These are phyloP conservation scores for Colletes collaris DNA, from an alignment of 2,888 invertebrate species.

Conservation along the genomic window DNA sequence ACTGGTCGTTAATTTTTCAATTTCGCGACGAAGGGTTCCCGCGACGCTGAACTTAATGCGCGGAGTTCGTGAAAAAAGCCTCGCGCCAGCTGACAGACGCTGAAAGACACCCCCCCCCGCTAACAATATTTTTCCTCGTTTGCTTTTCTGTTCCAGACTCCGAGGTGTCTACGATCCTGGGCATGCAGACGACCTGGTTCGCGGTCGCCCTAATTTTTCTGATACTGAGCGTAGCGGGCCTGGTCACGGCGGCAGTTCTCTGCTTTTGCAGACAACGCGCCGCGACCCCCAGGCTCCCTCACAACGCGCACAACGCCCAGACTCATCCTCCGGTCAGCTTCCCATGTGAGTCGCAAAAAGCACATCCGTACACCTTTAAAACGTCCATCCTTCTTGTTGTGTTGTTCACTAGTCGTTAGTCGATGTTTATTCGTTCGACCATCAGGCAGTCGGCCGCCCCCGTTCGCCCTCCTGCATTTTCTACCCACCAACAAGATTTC, in stretches of 20 bases:
- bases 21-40: background rate
- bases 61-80: background rate
- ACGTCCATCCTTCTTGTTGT: slow-evolving; percentile 37
- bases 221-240: slow-evolving; percentile 88
- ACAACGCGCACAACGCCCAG: slow-evolving; percentile 81
- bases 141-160: slow-evolving; percentile 83
- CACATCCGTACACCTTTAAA: slow-evolving; percentile 37
- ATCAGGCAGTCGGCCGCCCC: slow-evolving; percentile 36
- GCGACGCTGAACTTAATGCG: background rate
- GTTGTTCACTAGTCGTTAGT: slow-evolving; percentile 44
- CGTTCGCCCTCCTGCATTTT: background rate
- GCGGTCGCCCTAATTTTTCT: slow-evolving; percentile 89
- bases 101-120: background rate
- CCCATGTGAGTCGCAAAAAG: slow-evolving; percentile 79
- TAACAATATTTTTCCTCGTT: background rate
- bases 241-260: slow-evolving; percentile 88
- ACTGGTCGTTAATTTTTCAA: background rate
- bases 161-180: slow-evolving; percentile 87
- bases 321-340: slow-evolving; percentile 81
- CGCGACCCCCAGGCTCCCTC: slow-evolving; percentile 81
- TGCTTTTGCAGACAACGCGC: slow-evolving; percentile 90
- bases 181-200: slow-evolving; percentile 91
- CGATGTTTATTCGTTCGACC: slow-evolving; percentile 26
- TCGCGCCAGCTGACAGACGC: background rate
- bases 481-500: background rate